A percentile compares a stretch with the other conserved stretches of the same genome.
Conservation (phyloP, 2,888 invertebrate genomes). For the Tuberolachnus salignus region DNA sequence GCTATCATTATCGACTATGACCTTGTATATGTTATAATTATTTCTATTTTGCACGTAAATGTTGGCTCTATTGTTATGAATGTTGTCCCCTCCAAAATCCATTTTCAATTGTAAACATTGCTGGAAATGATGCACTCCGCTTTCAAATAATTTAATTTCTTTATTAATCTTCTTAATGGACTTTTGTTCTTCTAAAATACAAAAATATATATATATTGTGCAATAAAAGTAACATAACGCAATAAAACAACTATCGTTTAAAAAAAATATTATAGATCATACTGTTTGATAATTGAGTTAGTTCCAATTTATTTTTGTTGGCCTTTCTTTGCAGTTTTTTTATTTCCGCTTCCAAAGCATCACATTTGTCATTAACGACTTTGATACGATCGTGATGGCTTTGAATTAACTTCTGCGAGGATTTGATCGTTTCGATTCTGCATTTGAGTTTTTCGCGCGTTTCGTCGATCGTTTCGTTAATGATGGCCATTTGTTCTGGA, state of each 20-base stretch:
- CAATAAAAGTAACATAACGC: no score
- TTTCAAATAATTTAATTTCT: slow-evolving; percentile 26
- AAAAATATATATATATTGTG: no score
- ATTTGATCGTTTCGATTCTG: background rate
- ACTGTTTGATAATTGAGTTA: background rate
- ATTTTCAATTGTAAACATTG: slow-evolving; percentile 23
- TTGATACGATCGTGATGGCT: background rate
- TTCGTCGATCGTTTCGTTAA: background rate
- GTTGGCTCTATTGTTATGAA: background rate
- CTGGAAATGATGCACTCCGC: slow-evolving; percentile 26
- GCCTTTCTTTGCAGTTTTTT: background rate
- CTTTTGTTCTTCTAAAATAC: slow-evolving; percentile 39
- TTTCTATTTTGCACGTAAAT: slow-evolving; percentile 11
- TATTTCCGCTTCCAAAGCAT: slow-evolving; percentile 3
- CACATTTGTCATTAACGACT: background rate
- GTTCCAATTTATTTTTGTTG: background rate
- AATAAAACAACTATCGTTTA: no score
- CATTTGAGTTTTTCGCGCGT: background rate
- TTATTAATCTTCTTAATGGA: slow-evolving; percentile 13
- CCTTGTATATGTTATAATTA: background rate
- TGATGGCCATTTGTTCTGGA: slow-evolving; percentile 11
- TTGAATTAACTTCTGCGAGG: background rate
- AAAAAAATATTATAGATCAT: background rate
- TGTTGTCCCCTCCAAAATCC: background rate
- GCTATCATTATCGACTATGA: slow-evolving; percentile 18